Evolutionary conservation across 2,113 vertebrate genomes (phyloP), one percentile per base, ranked within the genome.

Genomic region (Ibidorhyncha struthersii): DNA sequence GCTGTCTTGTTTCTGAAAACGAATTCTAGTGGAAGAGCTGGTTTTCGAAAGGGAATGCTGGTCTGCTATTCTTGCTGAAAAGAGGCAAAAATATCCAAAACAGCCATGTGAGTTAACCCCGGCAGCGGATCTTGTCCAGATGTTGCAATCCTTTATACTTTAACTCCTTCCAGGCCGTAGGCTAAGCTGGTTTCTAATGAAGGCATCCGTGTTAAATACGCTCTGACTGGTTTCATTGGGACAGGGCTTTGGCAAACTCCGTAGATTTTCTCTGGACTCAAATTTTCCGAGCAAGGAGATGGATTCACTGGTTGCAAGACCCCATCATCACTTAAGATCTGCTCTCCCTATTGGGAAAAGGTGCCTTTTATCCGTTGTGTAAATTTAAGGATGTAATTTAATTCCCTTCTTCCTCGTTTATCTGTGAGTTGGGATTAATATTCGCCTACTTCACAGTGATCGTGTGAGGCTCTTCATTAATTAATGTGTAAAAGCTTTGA

Each of bases 401-500:
- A 96, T 95, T 88, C 89, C 59, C 55, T 70, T 73, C 38, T 79
- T 66, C 62, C 78, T 96, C 81, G 29, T 80, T 87, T 81, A 32
- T 90, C 59, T 73, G 17, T 65, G 67, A 70, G 55, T 23, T 90
- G 89, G 91, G 89, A 94, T 86, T 91, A 95, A 82, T 74, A 80
- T 89, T 95, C 89, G 66, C 85, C 81, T 90, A 43, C 89, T 96
- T 95, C 89, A 94, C 91, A 59, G 78, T 3, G 78, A 67, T 82
- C 0, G 55, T 70, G 71, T 83, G 95, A 96, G 63, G 47, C 63
- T 95, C 90, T 93, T 93, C 82, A 52, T 92, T 94, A 95, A 94
- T 95, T 93, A 94, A 86, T 43, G 71, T 81, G 82, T 73, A 83
- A 96, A 89, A 95, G 93, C 95, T 91, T 74, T 61, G 82, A 94